A percentile compares a stretch with the other conserved stretches of the same genome.
Evolutionary conservation across 2,888 invertebrate species (phyloP).

Genomic region (Psylliodes chrysocephalus): DNA sequence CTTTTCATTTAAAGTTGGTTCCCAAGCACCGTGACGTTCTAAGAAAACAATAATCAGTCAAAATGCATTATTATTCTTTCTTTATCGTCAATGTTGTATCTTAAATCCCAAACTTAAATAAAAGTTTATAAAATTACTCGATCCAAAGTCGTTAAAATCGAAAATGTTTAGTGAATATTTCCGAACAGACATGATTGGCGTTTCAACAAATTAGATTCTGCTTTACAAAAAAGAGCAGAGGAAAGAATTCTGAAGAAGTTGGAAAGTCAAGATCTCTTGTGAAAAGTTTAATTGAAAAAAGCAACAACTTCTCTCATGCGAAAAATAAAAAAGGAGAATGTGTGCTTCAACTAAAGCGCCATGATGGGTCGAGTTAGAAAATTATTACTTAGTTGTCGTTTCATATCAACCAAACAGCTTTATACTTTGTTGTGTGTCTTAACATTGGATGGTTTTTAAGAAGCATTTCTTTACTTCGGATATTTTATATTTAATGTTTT

Average conservation of each 20-base stretch:
- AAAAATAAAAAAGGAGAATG: slow-evolving; percentile 23
- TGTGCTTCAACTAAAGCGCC: slow-evolving; percentile 6
- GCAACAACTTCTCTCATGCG: slow-evolving; percentile 44
- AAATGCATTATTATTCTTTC: too few species aligned
- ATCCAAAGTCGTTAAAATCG: slow-evolving; percentile 40
- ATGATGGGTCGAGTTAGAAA: background rate
- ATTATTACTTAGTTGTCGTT: background rate
- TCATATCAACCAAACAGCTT: too few species aligned
- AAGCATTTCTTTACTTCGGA: too few species aligned
- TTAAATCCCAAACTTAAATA: background rate
- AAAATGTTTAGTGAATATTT: slow-evolving; percentile 50
- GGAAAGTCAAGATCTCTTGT: slow-evolving; percentile 46
- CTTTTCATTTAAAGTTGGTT: too few species aligned
- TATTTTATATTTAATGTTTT: too few species aligned
- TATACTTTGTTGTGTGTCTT: too few species aligned
- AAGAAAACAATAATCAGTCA: too few species aligned
- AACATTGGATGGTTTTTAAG: too few species aligned
- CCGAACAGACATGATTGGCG: slow-evolving; percentile 52
- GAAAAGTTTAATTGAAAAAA: slow-evolving; percentile 54
- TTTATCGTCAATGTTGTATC: background rate
- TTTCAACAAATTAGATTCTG: slow-evolving; percentile 53
- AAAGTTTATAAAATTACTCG: background rate
- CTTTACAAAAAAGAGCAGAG: slow-evolving; percentile 50
- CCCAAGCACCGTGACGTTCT: too few species aligned
- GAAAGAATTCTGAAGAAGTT: slow-evolving; percentile 32